Percentiles rank a stretch among this genome's conserved stretches.
Evolutionary conservation across 2,888 invertebrate genomes (phyloP).

Genomic region (Frankliniella fusca): DNA sequence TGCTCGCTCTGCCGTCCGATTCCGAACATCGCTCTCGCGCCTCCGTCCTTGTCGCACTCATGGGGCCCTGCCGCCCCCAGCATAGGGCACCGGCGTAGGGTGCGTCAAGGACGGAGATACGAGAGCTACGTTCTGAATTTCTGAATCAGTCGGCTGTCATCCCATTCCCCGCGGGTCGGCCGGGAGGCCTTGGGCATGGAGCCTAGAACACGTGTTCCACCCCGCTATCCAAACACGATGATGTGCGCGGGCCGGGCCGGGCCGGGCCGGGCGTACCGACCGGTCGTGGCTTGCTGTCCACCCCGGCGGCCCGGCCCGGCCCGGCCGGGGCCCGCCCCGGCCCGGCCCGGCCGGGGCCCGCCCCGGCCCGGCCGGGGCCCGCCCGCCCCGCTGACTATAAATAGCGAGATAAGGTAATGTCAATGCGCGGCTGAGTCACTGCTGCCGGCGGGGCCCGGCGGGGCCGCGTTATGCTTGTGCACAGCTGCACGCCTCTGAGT

Average conservation of each 20-base stretch:
- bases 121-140: no score
- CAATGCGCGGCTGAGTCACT: not conserved
- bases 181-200: not conserved
- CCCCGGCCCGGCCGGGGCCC: no score
- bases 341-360: no score
- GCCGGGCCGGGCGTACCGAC: not conserved
- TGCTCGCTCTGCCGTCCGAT: no score
- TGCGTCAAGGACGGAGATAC: no score
- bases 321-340: no score
- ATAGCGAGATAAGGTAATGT: conserved; percentile 7
- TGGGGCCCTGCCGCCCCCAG: no score
- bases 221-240: not conserved
- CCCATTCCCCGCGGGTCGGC: no score
- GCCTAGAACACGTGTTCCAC: not conserved
- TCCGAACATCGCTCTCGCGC: no score
- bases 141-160: no score
- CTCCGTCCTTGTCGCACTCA: no score
- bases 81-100: no score
- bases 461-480: not conserved
- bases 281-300: not conserved
- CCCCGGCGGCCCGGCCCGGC: not conserved
- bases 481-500: not conserved
- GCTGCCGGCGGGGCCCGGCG: not conserved
- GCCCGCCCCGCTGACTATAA: not conserved
- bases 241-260: not conserved